Evolutionary conservation across 2,888 invertebrate genomes (phyloP).

Genomic region (Mesorhabditis spiculigera): DNA sequence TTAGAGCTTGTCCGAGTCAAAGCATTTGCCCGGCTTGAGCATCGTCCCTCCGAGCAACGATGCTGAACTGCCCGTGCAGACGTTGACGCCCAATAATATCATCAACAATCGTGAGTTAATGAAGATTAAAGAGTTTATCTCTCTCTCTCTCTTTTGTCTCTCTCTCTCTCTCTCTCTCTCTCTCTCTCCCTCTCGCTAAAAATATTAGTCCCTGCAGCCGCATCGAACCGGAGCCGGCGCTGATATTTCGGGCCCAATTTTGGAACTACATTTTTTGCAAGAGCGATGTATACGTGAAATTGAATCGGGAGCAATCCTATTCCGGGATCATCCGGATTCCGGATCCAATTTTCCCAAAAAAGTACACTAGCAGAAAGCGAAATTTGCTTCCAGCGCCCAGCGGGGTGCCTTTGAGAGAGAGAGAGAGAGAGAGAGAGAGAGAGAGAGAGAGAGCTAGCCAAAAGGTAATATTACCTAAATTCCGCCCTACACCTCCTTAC

Average conservation of each 20-base stretch:
- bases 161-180: neutral
- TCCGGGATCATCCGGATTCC: too few species aligned
- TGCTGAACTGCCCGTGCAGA: constrained; percentile 4
- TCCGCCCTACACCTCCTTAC: neutral
- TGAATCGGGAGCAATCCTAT: too few species aligned
- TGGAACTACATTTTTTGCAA: constrained; percentile 9
- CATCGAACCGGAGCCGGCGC: too few species aligned
- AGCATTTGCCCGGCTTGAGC: neutral
- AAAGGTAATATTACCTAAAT: neutral
- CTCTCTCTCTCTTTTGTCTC: too few species aligned
- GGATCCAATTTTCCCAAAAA: too few species aligned
- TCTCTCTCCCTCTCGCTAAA: constrained; percentile 1
- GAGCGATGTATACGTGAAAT: neutral
- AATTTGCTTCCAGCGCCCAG: neutral
- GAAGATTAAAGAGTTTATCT: too few species aligned
- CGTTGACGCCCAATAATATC: constrained; percentile 6
- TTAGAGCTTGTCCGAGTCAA: neutral
- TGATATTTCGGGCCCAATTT: too few species aligned
- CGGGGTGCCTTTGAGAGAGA: neutral
- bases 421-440: constrained; percentile 7
- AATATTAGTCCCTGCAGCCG: too few species aligned
- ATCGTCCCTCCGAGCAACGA: constrained; percentile 2
- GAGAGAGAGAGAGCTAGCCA: constrained; percentile 6
- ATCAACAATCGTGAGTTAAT: neutral
- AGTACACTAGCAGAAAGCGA: too few species aligned